Evolutionary conservation across 2,888 invertebrate genomes (phyloP).

Genomic region (Coremacera marginata): DNA sequence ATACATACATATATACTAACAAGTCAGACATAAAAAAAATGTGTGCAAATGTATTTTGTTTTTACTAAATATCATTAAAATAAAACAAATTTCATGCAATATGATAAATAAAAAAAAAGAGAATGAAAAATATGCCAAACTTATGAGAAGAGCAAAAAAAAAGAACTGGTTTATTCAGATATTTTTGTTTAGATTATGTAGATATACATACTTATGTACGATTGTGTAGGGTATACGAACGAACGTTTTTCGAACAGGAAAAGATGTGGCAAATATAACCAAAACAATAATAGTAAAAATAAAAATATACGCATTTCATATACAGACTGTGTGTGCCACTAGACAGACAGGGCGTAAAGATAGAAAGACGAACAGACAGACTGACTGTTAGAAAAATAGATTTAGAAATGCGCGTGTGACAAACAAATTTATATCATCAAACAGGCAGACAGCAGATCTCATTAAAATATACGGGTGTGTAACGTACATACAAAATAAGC

Average conservation of each 20-base stretch:
- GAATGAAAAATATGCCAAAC: no score
- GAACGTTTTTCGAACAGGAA: not conserved
- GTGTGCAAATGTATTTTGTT: not conserved
- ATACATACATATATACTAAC: not conserved
- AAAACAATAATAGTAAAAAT: constrained; percentile 14
- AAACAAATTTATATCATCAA: not conserved
- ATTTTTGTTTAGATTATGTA: no score
- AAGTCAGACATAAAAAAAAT: not conserved
- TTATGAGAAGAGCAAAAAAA: no score
- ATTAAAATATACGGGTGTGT: constrained; percentile 20
- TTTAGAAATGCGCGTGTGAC: not conserved
- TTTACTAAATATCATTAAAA: not conserved
- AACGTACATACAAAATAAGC: not conserved
- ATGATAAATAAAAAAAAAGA: not conserved
- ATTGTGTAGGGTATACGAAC: no score
- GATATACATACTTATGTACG: no score
- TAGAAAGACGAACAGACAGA: not conserved
- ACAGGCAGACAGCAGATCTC: not conserved
- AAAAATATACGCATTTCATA: constrained; percentile 10
- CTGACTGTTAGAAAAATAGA: not conserved
- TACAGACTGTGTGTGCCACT: not conserved
- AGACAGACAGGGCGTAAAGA: not conserved
- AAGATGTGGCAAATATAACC: constrained; percentile 19
- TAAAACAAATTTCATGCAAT: not conserved
- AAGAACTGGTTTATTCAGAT: no score